phyloP scores from a whole-genome alignment of 2,113 vertebrate genomes.

The Murina feae region DNA sequence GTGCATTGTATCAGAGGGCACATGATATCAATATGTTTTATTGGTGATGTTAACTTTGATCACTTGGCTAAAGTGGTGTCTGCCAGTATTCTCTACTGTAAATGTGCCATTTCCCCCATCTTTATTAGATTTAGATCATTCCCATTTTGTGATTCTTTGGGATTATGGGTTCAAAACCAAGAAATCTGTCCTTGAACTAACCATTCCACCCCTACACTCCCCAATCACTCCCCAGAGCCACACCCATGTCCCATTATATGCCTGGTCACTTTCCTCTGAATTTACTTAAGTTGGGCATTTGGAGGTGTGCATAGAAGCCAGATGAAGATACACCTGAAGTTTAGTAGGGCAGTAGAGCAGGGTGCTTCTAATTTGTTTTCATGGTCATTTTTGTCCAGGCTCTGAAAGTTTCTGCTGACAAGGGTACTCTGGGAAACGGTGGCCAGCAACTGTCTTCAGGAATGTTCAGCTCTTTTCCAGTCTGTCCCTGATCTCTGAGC shows the following conservation, averaged over 20 bases:
- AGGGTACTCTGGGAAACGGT: not conserved
- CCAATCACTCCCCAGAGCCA: not conserved
- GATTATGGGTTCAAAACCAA: not conserved
- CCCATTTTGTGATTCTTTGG: not conserved
- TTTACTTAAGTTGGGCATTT: not conserved
- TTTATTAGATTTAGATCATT: not conserved
- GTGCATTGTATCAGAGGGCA: not conserved
- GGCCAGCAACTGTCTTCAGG: not conserved
- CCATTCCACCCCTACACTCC: not conserved
- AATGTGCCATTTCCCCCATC: not conserved
- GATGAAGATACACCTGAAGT: not conserved
- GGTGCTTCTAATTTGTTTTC: not conserved
- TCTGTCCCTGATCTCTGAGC: not conserved
- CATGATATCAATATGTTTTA: not conserved
- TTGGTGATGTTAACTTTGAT: not conserved
- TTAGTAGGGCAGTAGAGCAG: not conserved
- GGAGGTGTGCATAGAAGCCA: not conserved
- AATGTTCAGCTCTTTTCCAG: not conserved
- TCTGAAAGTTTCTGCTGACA: not conserved
- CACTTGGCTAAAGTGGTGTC: not conserved
- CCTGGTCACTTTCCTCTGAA: not conserved
- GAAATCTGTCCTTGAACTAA: not conserved
- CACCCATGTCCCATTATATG: not conserved
- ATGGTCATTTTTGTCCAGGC: not conserved
- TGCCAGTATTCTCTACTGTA: not conserved